Conservation (phyloP, 1,140 invertebrate genomes). For the Amyelois transitella region DNA sequence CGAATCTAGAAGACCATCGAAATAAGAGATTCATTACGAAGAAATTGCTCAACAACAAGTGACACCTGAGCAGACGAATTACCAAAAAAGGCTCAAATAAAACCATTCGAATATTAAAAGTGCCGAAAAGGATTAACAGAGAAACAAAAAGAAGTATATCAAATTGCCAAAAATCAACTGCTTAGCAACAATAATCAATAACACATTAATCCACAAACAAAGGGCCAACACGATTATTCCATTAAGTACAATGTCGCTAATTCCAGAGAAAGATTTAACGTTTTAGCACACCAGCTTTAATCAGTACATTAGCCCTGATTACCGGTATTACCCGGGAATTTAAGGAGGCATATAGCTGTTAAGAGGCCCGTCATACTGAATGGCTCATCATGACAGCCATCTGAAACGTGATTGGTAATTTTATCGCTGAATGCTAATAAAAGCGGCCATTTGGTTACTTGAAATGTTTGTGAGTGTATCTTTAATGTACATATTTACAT, state of each 20-base stretch:
- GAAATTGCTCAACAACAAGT: too few relatives aligned
- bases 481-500: too few relatives aligned
- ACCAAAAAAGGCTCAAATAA: too few relatives aligned
- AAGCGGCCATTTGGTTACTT: background rate
- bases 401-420: conserved; percentile 18
- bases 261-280: too few relatives aligned
- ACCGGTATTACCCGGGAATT: conserved; percentile 13
- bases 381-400: conserved; percentile 15
- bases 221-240: background rate
- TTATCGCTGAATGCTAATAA: background rate
- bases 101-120: too few relatives aligned
- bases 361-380: conserved; percentile 11
- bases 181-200: too few relatives aligned
- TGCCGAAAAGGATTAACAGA: too few relatives aligned
- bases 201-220: background rate
- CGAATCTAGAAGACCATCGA: too few relatives aligned
- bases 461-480: background rate
- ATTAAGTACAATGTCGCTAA: background rate
- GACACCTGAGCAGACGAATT: too few relatives aligned
- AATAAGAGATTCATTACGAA: too few relatives aligned
- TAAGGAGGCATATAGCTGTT: conserved; percentile 11
- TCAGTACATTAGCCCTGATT: conserved; percentile 12
- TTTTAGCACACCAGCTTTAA: conserved; percentile 10
- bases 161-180: too few relatives aligned
- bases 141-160: too few relatives aligned